Conservation (phyloP, 1,140 invertebrate species). For the Drosophila pruinosa region DNA sequence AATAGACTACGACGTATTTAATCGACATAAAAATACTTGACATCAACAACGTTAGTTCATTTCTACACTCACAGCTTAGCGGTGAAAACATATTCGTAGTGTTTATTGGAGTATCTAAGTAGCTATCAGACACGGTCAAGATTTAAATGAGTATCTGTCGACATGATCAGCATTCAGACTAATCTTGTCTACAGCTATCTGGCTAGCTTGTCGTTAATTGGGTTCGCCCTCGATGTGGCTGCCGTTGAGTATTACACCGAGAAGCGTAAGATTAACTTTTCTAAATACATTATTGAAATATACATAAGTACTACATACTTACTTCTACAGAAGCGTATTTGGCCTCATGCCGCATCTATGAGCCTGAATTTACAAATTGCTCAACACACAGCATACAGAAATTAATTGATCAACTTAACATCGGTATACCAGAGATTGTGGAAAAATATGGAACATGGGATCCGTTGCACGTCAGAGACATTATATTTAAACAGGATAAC, state of each 20-base stretch:
- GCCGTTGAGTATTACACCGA: slow-evolving; percentile 61
- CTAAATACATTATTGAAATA: too few species aligned
- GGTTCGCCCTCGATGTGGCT: slow-evolving; percentile 2
- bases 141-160: slow-evolving; percentile 18
- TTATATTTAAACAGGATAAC: slow-evolving; percentile 74
- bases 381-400: slow-evolving; percentile 85
- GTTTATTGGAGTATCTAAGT: background rate
- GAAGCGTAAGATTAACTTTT: slow-evolving; percentile 54
- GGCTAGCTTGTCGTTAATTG: slow-evolving; percentile 29
- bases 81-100: background rate
- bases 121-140: background rate
- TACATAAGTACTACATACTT: too few species aligned
- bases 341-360: slow-evolving; percentile 85
- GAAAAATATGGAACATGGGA: slow-evolving; percentile 63
- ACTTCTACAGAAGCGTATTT: slow-evolving; percentile 85
- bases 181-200: slow-evolving; percentile 33
- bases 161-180: slow-evolving; percentile 36
- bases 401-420: slow-evolving; percentile 85
- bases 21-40: too few species aligned
- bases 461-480: slow-evolving; percentile 62
- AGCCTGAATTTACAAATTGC: slow-evolving; percentile 86
- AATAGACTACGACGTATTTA: too few species aligned
- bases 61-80: slow-evolving; percentile 20
- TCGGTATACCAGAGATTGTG: slow-evolving; percentile 73
- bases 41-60: slow-evolving; percentile 33